Conservation (phyloP, 2,797 vertebrate genomes). For the Pangasius mekongensis region DNA sequence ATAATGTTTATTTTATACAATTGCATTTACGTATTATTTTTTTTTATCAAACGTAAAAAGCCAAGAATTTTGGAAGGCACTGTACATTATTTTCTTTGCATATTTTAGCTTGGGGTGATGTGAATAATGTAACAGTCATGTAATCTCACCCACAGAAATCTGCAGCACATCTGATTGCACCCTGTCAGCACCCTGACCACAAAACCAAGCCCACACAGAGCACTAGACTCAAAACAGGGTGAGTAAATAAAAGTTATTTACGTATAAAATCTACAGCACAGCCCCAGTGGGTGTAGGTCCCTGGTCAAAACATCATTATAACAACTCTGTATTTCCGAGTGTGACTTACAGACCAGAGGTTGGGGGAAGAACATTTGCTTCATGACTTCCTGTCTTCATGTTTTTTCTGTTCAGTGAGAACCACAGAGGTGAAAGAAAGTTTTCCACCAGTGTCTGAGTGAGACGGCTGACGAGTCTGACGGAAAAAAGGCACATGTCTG, state of each 20-base stretch:
- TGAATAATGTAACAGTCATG: background rate
- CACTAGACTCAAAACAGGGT: background rate
- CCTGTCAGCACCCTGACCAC: background rate
- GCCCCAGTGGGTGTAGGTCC: background rate
- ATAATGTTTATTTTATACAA: background rate
- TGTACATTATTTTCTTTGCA: background rate
- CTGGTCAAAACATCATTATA: background rate
- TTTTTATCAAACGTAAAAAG: too few relatives aligned
- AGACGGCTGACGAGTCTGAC: background rate
- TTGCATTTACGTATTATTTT: background rate
- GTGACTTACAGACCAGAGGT: background rate
- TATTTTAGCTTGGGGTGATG: background rate
- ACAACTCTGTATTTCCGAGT: background rate
- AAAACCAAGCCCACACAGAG: background rate
- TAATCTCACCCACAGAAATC: background rate
- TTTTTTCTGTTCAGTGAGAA: conserved; percentile 8
- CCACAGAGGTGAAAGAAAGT: conserved; percentile 4
- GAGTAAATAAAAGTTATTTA: background rate
- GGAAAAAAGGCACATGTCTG: background rate
- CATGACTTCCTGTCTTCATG: conserved; percentile 38
- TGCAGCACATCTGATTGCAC: background rate
- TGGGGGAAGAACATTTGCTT: conserved; percentile 21
- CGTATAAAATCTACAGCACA: background rate
- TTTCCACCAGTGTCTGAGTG: conserved; percentile 19
- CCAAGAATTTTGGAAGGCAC: background rate